Percentiles rank a stretch among this genome's conserved stretches.
These are phyloP conservation scores for Melanotus villosus DNA, from an alignment of 2,888 invertebrate species.

Conservation along the genomic window DNA sequence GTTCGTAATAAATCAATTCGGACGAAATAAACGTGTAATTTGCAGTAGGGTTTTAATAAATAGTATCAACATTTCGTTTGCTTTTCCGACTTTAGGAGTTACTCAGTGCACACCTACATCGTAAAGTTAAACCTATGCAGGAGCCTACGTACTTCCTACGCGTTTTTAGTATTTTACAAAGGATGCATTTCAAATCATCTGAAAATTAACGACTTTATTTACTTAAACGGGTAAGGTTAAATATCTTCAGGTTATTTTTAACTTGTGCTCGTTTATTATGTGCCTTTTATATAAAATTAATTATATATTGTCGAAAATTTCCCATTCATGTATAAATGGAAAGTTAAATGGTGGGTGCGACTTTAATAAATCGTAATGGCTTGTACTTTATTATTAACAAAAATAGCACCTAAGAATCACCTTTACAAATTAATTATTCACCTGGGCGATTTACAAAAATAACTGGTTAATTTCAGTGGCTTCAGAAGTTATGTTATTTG, in stretches of 20 bases:
- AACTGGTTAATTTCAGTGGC: too few relatives aligned
- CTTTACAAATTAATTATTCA: too few relatives aligned
- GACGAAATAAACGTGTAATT: slow-evolving; percentile 6
- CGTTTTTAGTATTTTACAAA: background rate
- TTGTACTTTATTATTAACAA: too few relatives aligned
- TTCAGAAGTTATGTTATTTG: too few relatives aligned
- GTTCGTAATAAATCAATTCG: slow-evolving; percentile 1
- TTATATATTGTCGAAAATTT: too few relatives aligned
- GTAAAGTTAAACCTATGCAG: background rate
- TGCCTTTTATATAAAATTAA: too few relatives aligned
- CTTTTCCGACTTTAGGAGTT: background rate
- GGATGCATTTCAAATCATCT: slow-evolving; percentile 13
- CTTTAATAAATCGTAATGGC: too few relatives aligned
- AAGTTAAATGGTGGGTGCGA: too few relatives aligned
- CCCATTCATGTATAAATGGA: too few relatives aligned
- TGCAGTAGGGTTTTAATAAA: background rate
- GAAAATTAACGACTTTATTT: slow-evolving; percentile 6
- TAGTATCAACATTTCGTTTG: background rate
- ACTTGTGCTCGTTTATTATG: background rate
- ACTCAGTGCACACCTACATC: slow-evolving; percentile 5
- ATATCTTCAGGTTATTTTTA: background rate
- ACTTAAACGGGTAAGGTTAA: background rate
- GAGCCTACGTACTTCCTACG: slow-evolving; percentile 6
- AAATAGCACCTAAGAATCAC: too few relatives aligned
- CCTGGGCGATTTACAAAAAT: too few relatives aligned